phyloP scores from a whole-genome alignment of 2,888 invertebrate species.

The Hydraecia micacea region DNA sequence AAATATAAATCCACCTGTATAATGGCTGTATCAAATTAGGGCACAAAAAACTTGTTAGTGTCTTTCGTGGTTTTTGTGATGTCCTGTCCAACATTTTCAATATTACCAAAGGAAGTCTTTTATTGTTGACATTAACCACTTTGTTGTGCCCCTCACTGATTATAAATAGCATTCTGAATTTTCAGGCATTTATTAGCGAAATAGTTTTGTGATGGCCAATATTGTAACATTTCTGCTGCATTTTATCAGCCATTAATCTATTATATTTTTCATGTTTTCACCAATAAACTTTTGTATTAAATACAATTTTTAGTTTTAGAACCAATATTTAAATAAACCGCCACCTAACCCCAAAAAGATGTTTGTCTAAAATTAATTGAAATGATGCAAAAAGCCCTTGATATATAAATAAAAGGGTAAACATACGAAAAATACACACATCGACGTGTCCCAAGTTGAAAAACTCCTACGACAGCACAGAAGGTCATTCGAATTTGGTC shows the following conservation, averaged over 20 bases:
- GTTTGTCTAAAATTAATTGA: conserved; percentile 75
- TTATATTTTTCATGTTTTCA: conserved; percentile 91
- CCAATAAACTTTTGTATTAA: conserved; percentile 91
- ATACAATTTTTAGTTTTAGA: conserved; percentile 91
- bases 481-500: no score
- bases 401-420: conserved; percentile 21
- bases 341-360: conserved; percentile 87
- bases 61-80: conserved; percentile 86
- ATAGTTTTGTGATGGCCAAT: conserved; percentile 90
- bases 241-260: conserved; percentile 91
- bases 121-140: conserved; percentile 88
- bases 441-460: background rate
- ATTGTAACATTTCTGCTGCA: conserved; percentile 91
- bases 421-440: background rate
- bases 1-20: conserved; percentile 76
- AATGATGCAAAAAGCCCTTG: conserved; percentile 33
- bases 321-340: conserved; percentile 89
- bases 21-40: conserved; percentile 88
- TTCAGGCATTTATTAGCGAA: conserved; percentile 90
- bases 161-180: conserved; percentile 87
- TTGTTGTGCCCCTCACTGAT: conserved; percentile 88
- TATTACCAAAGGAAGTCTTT: conserved; percentile 85
- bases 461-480: background rate
- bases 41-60: conserved; percentile 90
- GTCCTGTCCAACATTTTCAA: conserved; percentile 78